phyloP scores from a whole-genome alignment of 2,797 vertebrate genomes.

The Hyperoplus immaculatus region DNA sequence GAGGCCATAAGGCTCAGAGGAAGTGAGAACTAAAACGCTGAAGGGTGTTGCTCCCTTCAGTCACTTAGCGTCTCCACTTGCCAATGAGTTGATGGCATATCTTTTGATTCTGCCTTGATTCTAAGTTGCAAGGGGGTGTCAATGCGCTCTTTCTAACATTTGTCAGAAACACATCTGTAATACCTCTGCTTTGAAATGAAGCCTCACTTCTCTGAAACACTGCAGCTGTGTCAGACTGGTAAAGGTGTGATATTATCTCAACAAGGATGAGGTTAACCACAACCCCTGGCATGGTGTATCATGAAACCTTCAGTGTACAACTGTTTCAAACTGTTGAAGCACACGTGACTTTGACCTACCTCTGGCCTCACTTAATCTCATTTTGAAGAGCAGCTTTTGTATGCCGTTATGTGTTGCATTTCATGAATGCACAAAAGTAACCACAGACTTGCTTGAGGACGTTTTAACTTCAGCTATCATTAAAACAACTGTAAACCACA shows the following conservation, averaged over 20 bases:
- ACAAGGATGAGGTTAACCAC: conserved; percentile 48
- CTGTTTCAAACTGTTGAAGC: not conserved
- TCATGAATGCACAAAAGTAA: not conserved
- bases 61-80: conserved; percentile 1
- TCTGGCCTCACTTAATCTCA: not conserved
- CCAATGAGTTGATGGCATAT: not conserved
- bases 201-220: conserved; percentile 47
- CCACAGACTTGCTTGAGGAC: conserved; percentile 2
- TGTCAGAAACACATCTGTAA: conserved; percentile 15
- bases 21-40: conserved; percentile 33
- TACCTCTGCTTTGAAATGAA: not conserved
- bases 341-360: not conserved
- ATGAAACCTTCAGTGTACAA: not conserved
- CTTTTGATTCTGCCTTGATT: conserved; percentile 1
- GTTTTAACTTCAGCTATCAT: not conserved
- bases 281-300: not conserved
- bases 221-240: not conserved
- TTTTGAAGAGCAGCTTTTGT: no score
- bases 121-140: conserved; percentile 7
- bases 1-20: not conserved
- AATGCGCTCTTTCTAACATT: not conserved
- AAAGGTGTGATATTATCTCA: conserved; percentile 26
- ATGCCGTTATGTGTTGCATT: not conserved
- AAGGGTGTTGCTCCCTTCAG: conserved; percentile 1
- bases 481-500: not conserved